These are phyloP conservation scores for Neuroterus valhalla DNA, from an alignment of 1,140 invertebrate species.

Conservation along the genomic window DNA sequence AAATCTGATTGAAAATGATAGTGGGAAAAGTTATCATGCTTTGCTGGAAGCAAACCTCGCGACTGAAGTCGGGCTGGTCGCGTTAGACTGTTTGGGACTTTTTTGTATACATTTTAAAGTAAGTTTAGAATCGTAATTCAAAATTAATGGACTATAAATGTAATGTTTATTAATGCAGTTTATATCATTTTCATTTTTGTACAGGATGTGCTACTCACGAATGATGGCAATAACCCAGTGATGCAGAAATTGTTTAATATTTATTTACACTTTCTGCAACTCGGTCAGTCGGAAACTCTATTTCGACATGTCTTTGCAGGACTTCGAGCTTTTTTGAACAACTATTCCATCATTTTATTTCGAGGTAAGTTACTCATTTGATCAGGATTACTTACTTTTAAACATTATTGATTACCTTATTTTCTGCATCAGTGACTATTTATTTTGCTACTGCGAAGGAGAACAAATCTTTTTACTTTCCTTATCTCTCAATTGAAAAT, in stretches of 20 bases:
- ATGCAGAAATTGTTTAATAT: slow-evolving; percentile 88
- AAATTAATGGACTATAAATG: neutral
- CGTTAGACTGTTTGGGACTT: slow-evolving; percentile 89
- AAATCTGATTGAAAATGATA: slow-evolving; percentile 78
- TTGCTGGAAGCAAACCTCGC: slow-evolving; percentile 91
- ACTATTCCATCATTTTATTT: slow-evolving; percentile 88
- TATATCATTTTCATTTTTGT: neutral
- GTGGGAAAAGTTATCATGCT: slow-evolving; percentile 79
- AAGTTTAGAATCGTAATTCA: slow-evolving; percentile 45
- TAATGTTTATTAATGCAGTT: neutral
- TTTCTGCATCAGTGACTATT: too few species aligned
- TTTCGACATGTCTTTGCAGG: slow-evolving; percentile 94
- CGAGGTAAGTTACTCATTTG: slow-evolving; percentile 77
- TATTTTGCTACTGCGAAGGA: too few species aligned
- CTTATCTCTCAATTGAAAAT: too few species aligned
- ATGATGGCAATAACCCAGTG: slow-evolving; percentile 84
- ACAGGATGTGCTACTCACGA: slow-evolving; percentile 78
- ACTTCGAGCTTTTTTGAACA: slow-evolving; percentile 92
- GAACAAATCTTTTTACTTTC: too few species aligned
- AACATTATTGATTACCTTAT: too few species aligned
- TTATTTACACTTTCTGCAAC: slow-evolving; percentile 90
- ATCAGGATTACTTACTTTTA: neutral
- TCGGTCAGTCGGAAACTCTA: slow-evolving; percentile 92
- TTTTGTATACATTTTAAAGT: slow-evolving; percentile 88
- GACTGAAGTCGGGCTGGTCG: slow-evolving; percentile 91